phyloP scores from a whole-genome alignment of 1,140 invertebrate species.

The Bombus pascuorum region DNA sequence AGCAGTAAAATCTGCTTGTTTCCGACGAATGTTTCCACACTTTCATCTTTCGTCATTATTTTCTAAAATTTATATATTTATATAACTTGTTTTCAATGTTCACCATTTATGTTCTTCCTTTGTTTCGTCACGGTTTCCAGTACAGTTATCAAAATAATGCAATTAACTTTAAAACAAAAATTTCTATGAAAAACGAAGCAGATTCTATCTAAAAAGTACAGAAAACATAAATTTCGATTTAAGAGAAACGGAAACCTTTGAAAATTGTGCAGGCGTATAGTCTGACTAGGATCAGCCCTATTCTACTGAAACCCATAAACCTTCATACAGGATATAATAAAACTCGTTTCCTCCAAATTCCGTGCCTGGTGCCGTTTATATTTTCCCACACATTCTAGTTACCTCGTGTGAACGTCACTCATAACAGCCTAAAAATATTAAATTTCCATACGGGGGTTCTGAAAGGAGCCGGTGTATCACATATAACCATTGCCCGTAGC shows the following conservation, averaged over 20 bases:
- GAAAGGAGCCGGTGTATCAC: neutral
- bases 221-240: neutral
- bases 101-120: too few species aligned
- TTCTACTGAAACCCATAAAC: neutral
- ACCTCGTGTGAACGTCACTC: neutral
- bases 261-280: neutral
- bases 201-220: neutral
- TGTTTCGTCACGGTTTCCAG: neutral
- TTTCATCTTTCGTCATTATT: too few species aligned
- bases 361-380: too few species aligned
- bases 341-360: neutral
- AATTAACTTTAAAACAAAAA: neutral
- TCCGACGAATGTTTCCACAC: neutral
- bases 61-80: neutral
- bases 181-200: neutral
- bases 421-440: neutral
- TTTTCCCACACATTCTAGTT: neutral
- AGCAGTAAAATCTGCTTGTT: neutral
- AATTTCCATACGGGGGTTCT: neutral
- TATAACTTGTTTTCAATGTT: too few species aligned
- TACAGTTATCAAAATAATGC: too few species aligned
- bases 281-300: neutral
- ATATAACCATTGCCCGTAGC: constrained; percentile 10
- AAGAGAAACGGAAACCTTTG: neutral
- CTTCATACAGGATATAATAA: neutral